Conservation (phyloP, 2,888 invertebrate genomes). For the Orthosia gracilis region DNA sequence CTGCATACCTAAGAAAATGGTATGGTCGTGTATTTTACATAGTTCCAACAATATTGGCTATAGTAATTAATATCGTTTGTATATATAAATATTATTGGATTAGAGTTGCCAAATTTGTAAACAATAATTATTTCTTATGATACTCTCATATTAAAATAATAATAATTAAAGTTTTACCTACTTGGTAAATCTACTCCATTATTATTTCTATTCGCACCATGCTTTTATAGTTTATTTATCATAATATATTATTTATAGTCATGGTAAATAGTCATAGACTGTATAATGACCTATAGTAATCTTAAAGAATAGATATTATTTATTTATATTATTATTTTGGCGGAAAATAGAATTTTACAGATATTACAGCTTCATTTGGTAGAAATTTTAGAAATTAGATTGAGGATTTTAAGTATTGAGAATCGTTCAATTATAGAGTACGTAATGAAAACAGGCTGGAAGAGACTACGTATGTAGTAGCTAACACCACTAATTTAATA, state of each 20-base stretch:
- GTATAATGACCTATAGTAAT: not conserved
- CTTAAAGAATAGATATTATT: slow-evolving; percentile 1
- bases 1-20: not conserved
- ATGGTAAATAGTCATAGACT: slow-evolving; percentile 22
- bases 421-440: slow-evolving; percentile 14
- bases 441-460: slow-evolving; percentile 24
- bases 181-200: slow-evolving; percentile 52
- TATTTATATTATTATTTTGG: slow-evolving; percentile 18
- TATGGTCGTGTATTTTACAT: not conserved
- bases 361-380: slow-evolving; percentile 3
- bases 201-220: slow-evolving; percentile 28
- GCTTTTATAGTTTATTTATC: slow-evolving; percentile 42
- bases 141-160: not conserved
- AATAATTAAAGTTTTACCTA: not conserved
- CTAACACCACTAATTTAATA: slow-evolving; percentile 64
- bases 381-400: not conserved
- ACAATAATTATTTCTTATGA: not conserved
- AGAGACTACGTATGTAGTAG: slow-evolving; percentile 31
- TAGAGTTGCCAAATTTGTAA: slow-evolving; percentile 37
- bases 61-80: slow-evolving; percentile 13
- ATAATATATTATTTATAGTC: slow-evolving; percentile 28
- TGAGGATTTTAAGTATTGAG: not conserved
- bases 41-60: slow-evolving; percentile 52
- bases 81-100: slow-evolving; percentile 27
- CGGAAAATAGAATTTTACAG: not conserved